A percentile compares a stretch with the other conserved stretches of the same genome.
Evolutionary conservation across 2,797 vertebrate genomes (phyloP).

Genomic region (Zenarchopterus dispar): DNA sequence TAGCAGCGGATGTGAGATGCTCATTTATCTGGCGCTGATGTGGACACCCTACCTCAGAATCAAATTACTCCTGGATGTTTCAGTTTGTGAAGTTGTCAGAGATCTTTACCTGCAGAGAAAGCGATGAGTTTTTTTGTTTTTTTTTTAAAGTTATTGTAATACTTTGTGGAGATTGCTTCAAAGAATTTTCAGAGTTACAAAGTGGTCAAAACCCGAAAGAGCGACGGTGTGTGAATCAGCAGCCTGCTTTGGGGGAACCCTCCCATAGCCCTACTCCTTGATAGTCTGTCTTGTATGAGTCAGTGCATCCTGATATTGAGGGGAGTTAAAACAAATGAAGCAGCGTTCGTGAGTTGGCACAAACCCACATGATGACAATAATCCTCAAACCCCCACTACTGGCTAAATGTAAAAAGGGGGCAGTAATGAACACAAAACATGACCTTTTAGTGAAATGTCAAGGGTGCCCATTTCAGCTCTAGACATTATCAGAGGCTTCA

Average conservation of each 20-base stretch:
- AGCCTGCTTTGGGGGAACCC: too few species aligned
- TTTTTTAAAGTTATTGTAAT: neutral
- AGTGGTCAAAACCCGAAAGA: conserved; percentile 13
- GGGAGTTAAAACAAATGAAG: conserved; percentile 36
- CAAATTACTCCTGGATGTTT: conserved; percentile 48
- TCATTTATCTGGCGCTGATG: conserved; percentile 51
- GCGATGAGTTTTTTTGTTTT: conserved; percentile 39
- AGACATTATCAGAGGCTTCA: conserved; percentile 73
- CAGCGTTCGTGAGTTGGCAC: conserved; percentile 31
- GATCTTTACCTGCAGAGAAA: conserved; percentile 40
- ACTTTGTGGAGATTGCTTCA: conserved; percentile 7
- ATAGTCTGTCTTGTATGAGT: conserved; percentile 7
- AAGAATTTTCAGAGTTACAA: neutral
- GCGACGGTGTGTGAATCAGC: conserved; percentile 6
- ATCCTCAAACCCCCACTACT: conserved; percentile 36
- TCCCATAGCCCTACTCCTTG: neutral
- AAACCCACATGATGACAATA: conserved; percentile 49
- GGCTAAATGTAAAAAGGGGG: conserved; percentile 43
- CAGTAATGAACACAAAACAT: conserved; percentile 69
- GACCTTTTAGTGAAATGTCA: conserved; percentile 79
- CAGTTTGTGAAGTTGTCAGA: conserved; percentile 36
- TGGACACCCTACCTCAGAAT: conserved; percentile 42
- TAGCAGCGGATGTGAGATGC: conserved; percentile 29
- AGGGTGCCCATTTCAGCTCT: conserved; percentile 69
- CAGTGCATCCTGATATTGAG: conserved; percentile 19